Conservation (phyloP, 2,888 invertebrate species). For the Byasa hedistus region DNA sequence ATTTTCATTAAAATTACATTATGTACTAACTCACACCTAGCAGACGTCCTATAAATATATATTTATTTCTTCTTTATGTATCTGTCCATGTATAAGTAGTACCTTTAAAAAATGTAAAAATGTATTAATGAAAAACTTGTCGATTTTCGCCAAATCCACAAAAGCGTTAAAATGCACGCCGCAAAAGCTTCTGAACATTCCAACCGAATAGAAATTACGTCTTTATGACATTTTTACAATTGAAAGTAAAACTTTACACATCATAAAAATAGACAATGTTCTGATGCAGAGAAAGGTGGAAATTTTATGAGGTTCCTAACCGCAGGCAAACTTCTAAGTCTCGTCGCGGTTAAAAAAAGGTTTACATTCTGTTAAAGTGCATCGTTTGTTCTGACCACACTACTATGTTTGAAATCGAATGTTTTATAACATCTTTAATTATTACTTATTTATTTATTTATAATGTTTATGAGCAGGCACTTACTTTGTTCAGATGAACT, state of each 20-base stretch:
- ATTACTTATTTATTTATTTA: background rate
- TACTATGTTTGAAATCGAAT: slow-evolving; percentile 30
- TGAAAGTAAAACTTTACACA: slow-evolving; percentile 53
- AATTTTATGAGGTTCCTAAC: slow-evolving; percentile 50
- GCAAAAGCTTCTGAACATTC: slow-evolving; percentile 21
- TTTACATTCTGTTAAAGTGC: slow-evolving; percentile 39
- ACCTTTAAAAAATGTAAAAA: no score
- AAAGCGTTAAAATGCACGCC: background rate
- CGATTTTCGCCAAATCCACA: slow-evolving; percentile 4
- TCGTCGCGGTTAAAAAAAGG: slow-evolving; percentile 54
- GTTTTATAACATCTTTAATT: slow-evolving; percentile 6
- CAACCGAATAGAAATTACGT: slow-evolving; percentile 19
- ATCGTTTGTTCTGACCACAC: slow-evolving; percentile 41
- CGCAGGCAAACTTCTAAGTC: slow-evolving; percentile 50
- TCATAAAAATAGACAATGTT: slow-evolving; percentile 63
- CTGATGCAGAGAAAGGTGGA: slow-evolving; percentile 56
- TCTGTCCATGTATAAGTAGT: background rate
- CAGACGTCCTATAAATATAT: no score
- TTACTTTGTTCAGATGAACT: background rate
- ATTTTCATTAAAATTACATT: no score
- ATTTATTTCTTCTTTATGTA: no score
- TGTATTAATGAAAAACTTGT: background rate
- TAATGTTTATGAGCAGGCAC: background rate
- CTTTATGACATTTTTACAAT: slow-evolving; percentile 25
- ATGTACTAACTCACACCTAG: no score